A percentile compares a stretch with the other conserved stretches of the same genome.
Evolutionary conservation across 2,797 vertebrate genomes (phyloP).

Genomic region (Nannoperca obscura): DNA sequence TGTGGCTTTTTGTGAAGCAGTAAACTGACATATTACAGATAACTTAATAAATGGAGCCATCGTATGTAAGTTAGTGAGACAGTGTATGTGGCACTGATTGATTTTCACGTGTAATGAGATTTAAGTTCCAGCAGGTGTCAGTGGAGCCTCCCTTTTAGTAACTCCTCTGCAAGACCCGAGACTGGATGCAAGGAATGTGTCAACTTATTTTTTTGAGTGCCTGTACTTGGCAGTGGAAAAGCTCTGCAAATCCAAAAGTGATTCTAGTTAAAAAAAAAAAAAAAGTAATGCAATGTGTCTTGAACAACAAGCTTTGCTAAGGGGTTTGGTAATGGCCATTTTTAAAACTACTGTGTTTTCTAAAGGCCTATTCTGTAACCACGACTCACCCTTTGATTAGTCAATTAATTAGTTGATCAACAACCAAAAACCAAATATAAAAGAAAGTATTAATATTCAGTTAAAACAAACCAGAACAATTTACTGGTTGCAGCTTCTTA

Average conservation of each 20-base stretch:
- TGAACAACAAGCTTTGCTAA: neutral
- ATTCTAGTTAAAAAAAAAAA: neutral
- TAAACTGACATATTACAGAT: neutral
- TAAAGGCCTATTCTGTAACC: neutral
- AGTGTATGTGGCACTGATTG: neutral
- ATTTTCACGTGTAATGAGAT: slow-evolving; percentile 38
- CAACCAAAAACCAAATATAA: neutral
- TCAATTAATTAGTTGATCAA: neutral
- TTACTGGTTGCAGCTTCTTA: neutral
- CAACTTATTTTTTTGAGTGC: neutral
- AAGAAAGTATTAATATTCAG: neutral
- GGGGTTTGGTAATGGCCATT: neutral
- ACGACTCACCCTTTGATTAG: neutral
- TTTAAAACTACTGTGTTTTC: neutral
- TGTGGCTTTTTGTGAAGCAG: neutral
- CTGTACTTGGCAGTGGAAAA: neutral
- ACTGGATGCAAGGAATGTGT: neutral
- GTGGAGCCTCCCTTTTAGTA: slow-evolving; percentile 28
- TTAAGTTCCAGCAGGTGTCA: slow-evolving; percentile 61
- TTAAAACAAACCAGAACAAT: neutral
- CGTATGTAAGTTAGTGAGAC: neutral
- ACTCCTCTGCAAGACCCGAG: neutral
- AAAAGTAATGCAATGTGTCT: neutral
- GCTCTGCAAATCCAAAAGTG: neutral
- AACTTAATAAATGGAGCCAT: neutral